Percentiles rank a stretch among this genome's conserved stretches.
These are phyloP conservation scores for Macrotrachela quadricornifera DNA, from an alignment of 1,140 invertebrate genomes.

Conservation along the genomic window DNA sequence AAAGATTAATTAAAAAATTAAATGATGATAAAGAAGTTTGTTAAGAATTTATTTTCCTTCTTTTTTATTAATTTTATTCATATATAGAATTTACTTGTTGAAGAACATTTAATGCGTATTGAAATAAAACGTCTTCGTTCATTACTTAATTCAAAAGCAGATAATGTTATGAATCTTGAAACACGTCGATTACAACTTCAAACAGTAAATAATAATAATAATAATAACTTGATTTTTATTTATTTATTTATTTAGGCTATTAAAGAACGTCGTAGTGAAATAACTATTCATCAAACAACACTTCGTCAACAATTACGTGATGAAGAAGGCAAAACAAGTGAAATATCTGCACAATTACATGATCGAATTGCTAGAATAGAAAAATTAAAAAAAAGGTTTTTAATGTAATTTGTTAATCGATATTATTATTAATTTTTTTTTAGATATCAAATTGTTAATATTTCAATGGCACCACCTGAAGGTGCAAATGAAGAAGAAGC, in stretches of 20 bases:
- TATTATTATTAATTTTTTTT: neutral
- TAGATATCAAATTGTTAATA: constrained; percentile 30
- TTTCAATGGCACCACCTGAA: constrained; percentile 31
- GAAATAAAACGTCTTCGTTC: constrained; percentile 25
- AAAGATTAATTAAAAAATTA: constrained; percentile 19
- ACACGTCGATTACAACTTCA: constrained; percentile 18
- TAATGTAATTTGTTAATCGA: neutral
- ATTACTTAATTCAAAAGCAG: constrained; percentile 19
- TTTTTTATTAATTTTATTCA: neutral
- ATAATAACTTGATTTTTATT: no score
- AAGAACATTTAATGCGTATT: constrained; percentile 27
- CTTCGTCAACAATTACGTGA: constrained; percentile 21
- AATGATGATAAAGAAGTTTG: neutral
- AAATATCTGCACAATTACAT: constrained; percentile 27
- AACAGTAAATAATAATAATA: constrained; percentile 24
- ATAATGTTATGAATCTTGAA: constrained; percentile 22
- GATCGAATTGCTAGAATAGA: constrained; percentile 30
- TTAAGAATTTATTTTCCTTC: no score
- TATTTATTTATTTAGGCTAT: no score
- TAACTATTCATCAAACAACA: constrained; percentile 29
- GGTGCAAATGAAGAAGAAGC: constrained; percentile 23
- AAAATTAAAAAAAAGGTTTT: constrained; percentile 26
- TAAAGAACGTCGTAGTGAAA: constrained; percentile 28
- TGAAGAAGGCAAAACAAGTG: constrained; percentile 21
- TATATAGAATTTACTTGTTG: constrained; percentile 24